These are phyloP conservation scores for Ypsolopha scabrella DNA, from an alignment of 2,888 invertebrate species.

Conservation along the genomic window DNA sequence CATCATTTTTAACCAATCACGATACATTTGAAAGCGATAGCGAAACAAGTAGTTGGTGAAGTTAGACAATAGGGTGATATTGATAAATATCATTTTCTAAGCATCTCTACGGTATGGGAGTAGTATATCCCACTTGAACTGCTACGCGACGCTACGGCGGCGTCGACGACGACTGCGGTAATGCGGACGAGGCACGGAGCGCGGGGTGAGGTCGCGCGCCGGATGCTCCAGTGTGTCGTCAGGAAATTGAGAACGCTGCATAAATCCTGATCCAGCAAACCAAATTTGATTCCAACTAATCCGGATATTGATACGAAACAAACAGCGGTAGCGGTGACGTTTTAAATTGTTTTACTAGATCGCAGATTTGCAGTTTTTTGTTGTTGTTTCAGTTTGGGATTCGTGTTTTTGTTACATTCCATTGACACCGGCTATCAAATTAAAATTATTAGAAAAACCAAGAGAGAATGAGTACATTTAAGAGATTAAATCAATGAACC, in stretches of 20 bases:
- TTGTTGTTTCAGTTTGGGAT: conserved; percentile 9
- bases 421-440: too few relatives aligned
- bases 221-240: conserved; percentile 63
- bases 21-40: too few relatives aligned
- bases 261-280: conserved; percentile 65
- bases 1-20: too few relatives aligned
- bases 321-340: conserved; percentile 30
- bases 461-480: too few relatives aligned
- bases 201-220: conserved; percentile 17
- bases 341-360: conserved; percentile 25
- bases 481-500: too few relatives aligned
- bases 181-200: conserved; percentile 2
- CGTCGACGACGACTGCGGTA: conserved; percentile 7
- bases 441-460: too few relatives aligned
- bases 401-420: background rate
- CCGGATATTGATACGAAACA: conserved; percentile 67
- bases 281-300: conserved; percentile 66
- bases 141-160: too few relatives aligned
- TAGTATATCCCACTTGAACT: too few relatives aligned
- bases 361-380: background rate
- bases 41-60: too few relatives aligned
- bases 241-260: conserved; percentile 69
- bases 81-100: too few relatives aligned
- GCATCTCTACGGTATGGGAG: too few relatives aligned
- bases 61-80: too few relatives aligned